Evolutionary conservation across 2,113 vertebrate genomes (phyloP), one percentile per base, ranked within the genome.

Genomic region (Elanus axillaris): DNA sequence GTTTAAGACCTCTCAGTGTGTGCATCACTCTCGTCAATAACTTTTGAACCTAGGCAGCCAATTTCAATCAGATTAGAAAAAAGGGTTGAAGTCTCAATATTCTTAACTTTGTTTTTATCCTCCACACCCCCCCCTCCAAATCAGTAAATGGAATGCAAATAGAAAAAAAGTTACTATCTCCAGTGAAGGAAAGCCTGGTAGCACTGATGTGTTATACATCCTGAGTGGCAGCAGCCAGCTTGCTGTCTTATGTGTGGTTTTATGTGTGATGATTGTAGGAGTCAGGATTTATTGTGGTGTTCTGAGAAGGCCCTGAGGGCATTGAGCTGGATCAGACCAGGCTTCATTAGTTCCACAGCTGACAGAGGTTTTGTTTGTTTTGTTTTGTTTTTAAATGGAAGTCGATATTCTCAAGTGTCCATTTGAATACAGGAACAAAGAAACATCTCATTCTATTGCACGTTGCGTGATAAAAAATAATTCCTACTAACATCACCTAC

Each of bases 111-210:
- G 11, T 32, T 38, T 25, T 34, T 31, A 31, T 13, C 7, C 7
- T 9, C 10, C 6, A n/a, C n/a, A n/a, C 16, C 22, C 3, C 8
- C 9, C 9, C 4, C 7, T 18, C 3, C 1, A 0, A 62, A 40
- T 2, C 3, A 2, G 25, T 38, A 72, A 55, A 32, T 52, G 9
- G 36, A 53, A 77, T 45, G 32, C 12, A 56, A 48, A 71, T 20
- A 38, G 32, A 6, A 40, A 43, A 79, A 23, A 13, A 9, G 17
- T 59, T 55, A 17, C 13, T 3, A 26, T 12, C 29, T 84, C 36
- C 9, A 60, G 14, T 15, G 40, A 71, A 59, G 47, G 43, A 50
- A 72, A 60, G 4, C 8, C 9, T 56, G 22, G 19, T 45, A 53
- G 40, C 17, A 56, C 21, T 81, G 55, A 29, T 0, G 0, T 42